Evolutionary conservation across 2,888 invertebrate species (phyloP), one percentile per base, ranked within the genome.

Genomic region (Geotrupes spiniger): DNA sequence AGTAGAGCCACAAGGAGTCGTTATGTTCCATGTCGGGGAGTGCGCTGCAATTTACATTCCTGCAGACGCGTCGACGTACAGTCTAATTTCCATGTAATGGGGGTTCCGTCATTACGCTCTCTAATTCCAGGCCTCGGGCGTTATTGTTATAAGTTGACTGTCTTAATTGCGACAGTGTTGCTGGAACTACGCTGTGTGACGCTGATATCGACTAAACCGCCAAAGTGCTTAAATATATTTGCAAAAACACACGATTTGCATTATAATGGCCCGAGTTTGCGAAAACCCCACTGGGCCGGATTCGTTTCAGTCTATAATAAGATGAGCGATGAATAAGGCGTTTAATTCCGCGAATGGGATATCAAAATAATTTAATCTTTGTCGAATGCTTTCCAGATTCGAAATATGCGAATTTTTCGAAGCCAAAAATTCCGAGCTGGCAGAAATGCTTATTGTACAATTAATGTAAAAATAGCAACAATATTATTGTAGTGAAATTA

Each of bases 71-170:
- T 58, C 62, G 59, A 59, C 59, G 53, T 56, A 56, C 54, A 57
- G 57, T 59, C 57, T 60, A 63, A 63, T 63, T 63, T 62, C 54
- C 60, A 53, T 62, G 59, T 63, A 63, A 63, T 60, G 59, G 59
- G 58, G 57, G 56, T 49, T 52, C 37, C 57, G 56, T 58, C 59
- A 59, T 61, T 61, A 61, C 59, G 53, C 53, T 57, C 59, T 60
- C 58, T 60, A 63, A 62, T 63, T 63, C 53, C 57, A 53, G 53
- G 49, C 56, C 59, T 52, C 53, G 53, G 49, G 56, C 53, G 59
- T 61, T 62, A 63, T 61, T 62, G 59, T 62, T 61, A 58, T 59
- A 61, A 63, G 61, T 58, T 51, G 62, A 57, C 61, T 59, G 61
- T 59, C 61, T 60, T 62, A 61, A 61, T 63, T 63, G 56, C 61